phyloP scores from a whole-genome alignment of 1,140 invertebrate genomes.

The Cydia splendana region DNA sequence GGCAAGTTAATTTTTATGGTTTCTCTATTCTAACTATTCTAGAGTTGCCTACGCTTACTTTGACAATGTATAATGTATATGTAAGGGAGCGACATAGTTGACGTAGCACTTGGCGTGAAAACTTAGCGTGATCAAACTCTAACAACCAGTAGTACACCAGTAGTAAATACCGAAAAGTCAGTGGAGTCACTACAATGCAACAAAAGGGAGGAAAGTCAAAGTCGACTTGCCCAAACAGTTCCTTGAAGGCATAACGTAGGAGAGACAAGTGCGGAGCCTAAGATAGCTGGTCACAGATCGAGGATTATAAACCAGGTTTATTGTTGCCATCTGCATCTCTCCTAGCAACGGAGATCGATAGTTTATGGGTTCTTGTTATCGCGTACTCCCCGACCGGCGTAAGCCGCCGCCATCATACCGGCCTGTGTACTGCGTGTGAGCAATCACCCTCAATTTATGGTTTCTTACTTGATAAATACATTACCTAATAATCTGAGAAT shows the following conservation, averaged over 20 bases:
- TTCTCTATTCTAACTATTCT: neutral
- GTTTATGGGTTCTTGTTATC: constrained; percentile 36
- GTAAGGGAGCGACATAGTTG: too few relatives aligned
- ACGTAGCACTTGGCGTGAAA: too few relatives aligned
- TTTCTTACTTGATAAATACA: neutral
- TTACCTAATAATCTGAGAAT: neutral
- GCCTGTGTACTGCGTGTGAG: constrained; percentile 28
- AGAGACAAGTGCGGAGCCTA: constrained; percentile 32
- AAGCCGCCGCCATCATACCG: neutral
- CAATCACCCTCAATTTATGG: constrained; percentile 22
- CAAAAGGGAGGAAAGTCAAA: neutral
- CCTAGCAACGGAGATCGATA: constrained; percentile 54
- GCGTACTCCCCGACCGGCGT: constrained; percentile 29
- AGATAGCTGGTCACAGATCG: constrained; percentile 48
- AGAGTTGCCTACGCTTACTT: neutral
- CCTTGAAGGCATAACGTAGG: constrained; percentile 43
- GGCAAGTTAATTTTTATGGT: neutral
- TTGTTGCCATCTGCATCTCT: constrained; percentile 49
- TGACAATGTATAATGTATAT: neutral
- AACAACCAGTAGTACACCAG: too few relatives aligned
- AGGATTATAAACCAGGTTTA: constrained; percentile 68
- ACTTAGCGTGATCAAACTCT: too few relatives aligned
- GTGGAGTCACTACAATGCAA: neutral
- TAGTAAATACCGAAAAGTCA: neutral
- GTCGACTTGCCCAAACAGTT: constrained; percentile 40